These are phyloP conservation scores for Dicycla oo DNA, from an alignment of 2,888 invertebrate genomes.

Conservation along the genomic window DNA sequence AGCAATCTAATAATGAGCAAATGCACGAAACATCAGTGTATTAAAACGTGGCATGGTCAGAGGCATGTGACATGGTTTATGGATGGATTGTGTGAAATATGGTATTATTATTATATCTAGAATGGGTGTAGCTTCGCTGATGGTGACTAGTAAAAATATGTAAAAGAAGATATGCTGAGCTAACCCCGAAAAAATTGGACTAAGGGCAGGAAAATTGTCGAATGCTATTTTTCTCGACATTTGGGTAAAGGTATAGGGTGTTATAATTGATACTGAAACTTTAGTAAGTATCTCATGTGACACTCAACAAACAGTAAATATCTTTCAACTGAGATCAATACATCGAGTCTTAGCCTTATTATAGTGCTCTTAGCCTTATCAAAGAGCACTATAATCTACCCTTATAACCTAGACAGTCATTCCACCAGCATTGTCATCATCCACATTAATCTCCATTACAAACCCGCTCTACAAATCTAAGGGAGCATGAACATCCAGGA, in stretches of 20 bases:
- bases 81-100: no score
- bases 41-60: no score
- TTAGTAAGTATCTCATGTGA: no score
- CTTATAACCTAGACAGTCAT: not conserved
- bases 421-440: constrained; percentile 23
- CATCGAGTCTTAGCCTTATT: no score
- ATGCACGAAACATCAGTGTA: not conserved
- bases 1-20: not conserved
- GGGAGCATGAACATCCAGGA: constrained; percentile 36
- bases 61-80: no score
- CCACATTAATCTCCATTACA: constrained; percentile 43
- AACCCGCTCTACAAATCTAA: constrained; percentile 42
- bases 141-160: not conserved
- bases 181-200: no score
- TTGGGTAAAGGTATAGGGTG: no score
- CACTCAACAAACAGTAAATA: not conserved
- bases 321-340: not conserved
- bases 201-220: no score
- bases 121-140: not conserved
- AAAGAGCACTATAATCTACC: not conserved
- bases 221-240: not conserved
- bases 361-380: no score
- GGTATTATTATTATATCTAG: not conserved
- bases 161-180: not conserved
- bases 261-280: no score